Evolutionary conservation across 1,140 invertebrate genomes (phyloP).

Genomic region (Ceratina calcarata): DNA sequence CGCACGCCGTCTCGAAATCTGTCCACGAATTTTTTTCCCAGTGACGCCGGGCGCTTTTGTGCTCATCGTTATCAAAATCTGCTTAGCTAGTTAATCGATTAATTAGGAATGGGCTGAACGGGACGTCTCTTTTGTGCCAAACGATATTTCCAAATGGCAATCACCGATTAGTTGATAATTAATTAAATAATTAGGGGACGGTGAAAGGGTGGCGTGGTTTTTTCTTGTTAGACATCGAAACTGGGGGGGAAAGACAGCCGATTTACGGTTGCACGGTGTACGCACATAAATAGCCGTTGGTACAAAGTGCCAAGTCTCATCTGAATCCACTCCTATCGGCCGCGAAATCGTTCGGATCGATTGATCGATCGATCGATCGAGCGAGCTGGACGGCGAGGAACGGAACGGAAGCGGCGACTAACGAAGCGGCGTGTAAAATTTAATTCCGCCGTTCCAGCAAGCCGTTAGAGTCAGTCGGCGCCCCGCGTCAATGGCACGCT

Average conservation of each 20-base stretch:
- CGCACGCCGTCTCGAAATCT: conserved; percentile 68
- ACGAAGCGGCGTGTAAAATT: conserved; percentile 55
- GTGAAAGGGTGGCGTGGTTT: not conserved
- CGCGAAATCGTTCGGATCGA: conserved; percentile 53
- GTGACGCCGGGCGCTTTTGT: conserved; percentile 64
- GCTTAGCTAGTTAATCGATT: conserved; percentile 39
- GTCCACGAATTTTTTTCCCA: conserved; percentile 68
- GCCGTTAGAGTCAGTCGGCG: conserved; percentile 49
- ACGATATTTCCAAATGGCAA: too few species aligned
- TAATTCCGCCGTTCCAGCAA: conserved; percentile 57
- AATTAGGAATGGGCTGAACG: conserved; percentile 39
- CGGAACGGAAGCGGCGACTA: too few species aligned
- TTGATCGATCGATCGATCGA: conserved; percentile 60
- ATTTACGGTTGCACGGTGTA: conserved; percentile 44
- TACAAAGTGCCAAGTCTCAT: conserved; percentile 58
- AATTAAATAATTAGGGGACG: not conserved
- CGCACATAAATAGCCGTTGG: conserved; percentile 61
- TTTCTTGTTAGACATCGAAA: conserved; percentile 22
- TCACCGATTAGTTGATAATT: too few species aligned
- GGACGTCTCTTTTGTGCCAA: conserved; percentile 13
- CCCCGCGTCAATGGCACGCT: conserved; percentile 60
- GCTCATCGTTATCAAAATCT: not conserved
- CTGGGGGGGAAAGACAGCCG: conserved; percentile 11
- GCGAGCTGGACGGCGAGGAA: conserved; percentile 34
- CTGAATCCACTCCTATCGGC: conserved; percentile 60